Evolutionary conservation across 2,113 vertebrate species (phyloP).

Genomic region (Microcebus ravelobensis): DNA sequence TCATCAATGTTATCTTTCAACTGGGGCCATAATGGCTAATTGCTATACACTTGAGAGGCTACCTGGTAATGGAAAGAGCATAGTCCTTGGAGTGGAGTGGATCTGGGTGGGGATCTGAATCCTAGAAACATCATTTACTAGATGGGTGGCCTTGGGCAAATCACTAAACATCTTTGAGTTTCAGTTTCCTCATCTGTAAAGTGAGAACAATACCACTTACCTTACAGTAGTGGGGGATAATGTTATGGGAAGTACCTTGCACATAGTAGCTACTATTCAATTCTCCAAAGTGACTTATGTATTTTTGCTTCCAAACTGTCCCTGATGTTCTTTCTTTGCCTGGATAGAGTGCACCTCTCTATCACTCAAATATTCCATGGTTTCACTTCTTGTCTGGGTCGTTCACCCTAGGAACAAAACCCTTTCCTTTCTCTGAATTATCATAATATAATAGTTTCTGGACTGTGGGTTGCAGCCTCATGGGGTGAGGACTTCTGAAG

Average conservation of each 20-base stretch:
- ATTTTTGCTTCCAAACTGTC: slow-evolving; percentile 17
- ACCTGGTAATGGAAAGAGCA: neutral
- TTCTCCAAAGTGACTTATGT: neutral
- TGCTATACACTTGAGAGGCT: neutral
- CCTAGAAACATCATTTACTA: neutral
- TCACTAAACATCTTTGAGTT: neutral
- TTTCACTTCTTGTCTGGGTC: neutral
- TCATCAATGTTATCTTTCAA: neutral
- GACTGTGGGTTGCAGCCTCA: neutral
- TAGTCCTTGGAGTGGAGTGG: neutral
- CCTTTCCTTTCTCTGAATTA: slow-evolving; percentile 5
- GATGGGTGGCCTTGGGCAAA: neutral
- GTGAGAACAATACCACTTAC: neutral
- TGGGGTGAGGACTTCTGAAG: slow-evolving; percentile 5
- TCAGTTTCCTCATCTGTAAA: neutral
- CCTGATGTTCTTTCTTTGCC: neutral
- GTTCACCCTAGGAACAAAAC: slow-evolving; percentile 1
- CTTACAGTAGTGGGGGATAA: neutral
- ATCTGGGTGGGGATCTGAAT: neutral
- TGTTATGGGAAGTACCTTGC: neutral
- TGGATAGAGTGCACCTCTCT: neutral
- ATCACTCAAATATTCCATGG: neutral
- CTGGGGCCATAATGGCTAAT: neutral
- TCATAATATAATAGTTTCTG: neutral
- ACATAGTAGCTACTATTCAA: neutral